Base-by-base conservation (phyloP, 2,797 vertebrate genomes). In the Odontamblyopus lacepedii region DNA sequence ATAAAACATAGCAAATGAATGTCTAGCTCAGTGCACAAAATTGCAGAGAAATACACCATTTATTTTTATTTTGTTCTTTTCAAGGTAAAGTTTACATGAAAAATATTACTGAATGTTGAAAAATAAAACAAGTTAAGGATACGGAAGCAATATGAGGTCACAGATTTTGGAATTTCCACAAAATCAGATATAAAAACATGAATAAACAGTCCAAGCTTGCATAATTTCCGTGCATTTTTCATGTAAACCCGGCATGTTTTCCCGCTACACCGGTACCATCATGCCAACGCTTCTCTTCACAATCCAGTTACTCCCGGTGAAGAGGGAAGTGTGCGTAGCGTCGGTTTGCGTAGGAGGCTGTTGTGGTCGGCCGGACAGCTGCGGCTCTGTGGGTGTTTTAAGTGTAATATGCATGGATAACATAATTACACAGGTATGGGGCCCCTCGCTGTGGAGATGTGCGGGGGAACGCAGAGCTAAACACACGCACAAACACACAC, bases 391-490 rank as follows among this genome's bases (percentile, higher is more conserved):
- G 85, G 90, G 87, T 74, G 86, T 87, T 85, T 84, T 76, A 86
- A 87, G 82, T 85, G 83, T 80, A 81, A 87, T 81, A 81, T 79
- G 83, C 72, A 72, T 71, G 68, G 67, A 71, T 77, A 86, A 81
- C 72, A 88, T 91, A 90, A 91, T 89, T 83, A 89, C 80, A 85
- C 80, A 90, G 87, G 91, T 91, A 87, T 56, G 71, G 74, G 79
- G 74, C 78, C 74, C 77, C 78, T 83, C 63, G 63, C 82, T 79
- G 82, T 66, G 79, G 67, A 69, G 82, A 74, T 64, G 79, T 79
- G 88, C 82, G 82, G 79, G 84, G 0, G 71, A 71, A 73, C 9
- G 60, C 27, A 67, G 19, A 44, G 19, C 55, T 68, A 27, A 53
- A 55, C 66, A 63, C 41, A 53, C 5, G 1, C 71, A 67, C 51